phyloP scores from a whole-genome alignment of 2,888 invertebrate genomes.

The Heliconius ethilla region DNA sequence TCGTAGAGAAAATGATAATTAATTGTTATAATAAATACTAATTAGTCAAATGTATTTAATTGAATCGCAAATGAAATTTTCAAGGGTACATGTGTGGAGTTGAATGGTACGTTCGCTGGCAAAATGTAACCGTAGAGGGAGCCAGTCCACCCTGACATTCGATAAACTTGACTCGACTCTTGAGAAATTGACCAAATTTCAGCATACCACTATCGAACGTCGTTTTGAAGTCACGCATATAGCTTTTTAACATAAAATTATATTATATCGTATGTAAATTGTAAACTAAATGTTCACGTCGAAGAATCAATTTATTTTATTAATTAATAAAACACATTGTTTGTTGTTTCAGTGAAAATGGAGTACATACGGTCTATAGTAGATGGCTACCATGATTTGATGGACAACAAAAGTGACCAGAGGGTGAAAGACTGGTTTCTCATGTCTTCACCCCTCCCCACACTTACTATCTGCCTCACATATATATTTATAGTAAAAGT shows the following conservation, averaged over 20 bases:
- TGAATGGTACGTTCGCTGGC: constrained; percentile 43
- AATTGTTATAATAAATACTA: constrained; percentile 9
- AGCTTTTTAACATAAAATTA: not conserved
- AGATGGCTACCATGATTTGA: constrained; percentile 87
- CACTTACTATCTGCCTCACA: constrained; percentile 86
- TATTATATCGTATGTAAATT: constrained; percentile 9
- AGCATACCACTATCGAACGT: constrained; percentile 36
- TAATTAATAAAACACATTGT: not conserved
- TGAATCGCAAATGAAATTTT: constrained; percentile 30
- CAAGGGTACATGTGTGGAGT: constrained; percentile 30
- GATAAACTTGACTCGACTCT: constrained; percentile 54
- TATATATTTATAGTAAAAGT: constrained; percentile 90
- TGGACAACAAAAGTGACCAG: constrained; percentile 93
- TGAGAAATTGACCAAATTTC: constrained; percentile 49
- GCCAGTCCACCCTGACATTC: constrained; percentile 71
- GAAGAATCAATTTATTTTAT: not conserved
- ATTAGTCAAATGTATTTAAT: constrained; percentile 14
- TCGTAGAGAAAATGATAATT: too few relatives aligned
- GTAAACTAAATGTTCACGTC: not conserved
- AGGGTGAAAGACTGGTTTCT: constrained; percentile 90
- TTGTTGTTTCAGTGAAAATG: constrained; percentile 81
- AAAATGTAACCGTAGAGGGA: constrained; percentile 45
- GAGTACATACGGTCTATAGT: constrained; percentile 81
- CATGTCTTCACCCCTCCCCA: constrained; percentile 92
- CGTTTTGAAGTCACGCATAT: constrained; percentile 39